Evolutionary conservation across 2,113 vertebrate species (phyloP).

Genomic region (Ptychochromis oligacanthus): DNA sequence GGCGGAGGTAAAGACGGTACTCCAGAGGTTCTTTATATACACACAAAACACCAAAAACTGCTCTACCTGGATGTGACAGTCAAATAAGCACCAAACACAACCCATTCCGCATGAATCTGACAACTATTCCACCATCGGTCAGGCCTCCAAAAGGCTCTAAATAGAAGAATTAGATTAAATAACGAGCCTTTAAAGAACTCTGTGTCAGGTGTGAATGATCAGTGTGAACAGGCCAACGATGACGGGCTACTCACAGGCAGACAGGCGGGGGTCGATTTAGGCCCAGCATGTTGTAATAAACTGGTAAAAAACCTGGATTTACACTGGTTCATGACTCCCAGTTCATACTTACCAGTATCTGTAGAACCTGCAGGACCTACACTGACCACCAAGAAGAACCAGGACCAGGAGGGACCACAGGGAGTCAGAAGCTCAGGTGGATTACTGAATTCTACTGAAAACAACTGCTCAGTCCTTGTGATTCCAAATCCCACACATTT

Average conservation of each 20-base stretch:
- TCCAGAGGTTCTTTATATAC: background rate
- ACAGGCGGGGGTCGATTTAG: background rate
- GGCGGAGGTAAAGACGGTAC: background rate
- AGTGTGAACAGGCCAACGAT: no score
- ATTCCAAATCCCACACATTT: background rate
- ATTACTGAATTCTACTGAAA: background rate
- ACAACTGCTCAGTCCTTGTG: no score
- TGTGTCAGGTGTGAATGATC: background rate
- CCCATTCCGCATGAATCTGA: no score
- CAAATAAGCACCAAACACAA: background rate
- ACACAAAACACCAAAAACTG: background rate
- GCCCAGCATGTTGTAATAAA: background rate
- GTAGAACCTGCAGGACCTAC: background rate
- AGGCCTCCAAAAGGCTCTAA: no score
- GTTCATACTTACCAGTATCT: background rate
- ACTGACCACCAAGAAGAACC: no score
- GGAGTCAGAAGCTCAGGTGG: background rate
- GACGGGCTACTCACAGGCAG: background rate
- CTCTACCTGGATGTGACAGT: background rate
- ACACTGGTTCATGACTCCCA: background rate
- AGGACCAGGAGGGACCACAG: no score
- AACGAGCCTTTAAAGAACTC: background rate
- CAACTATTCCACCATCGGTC: background rate
- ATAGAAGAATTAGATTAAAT: background rate
- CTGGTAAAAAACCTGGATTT: background rate